A percentile compares a stretch with the other conserved stretches of the same genome.
These are phyloP conservation scores for Amblyornis subalaris DNA, from an alignment of 2,113 vertebrate genomes.

Conservation along the genomic window DNA sequence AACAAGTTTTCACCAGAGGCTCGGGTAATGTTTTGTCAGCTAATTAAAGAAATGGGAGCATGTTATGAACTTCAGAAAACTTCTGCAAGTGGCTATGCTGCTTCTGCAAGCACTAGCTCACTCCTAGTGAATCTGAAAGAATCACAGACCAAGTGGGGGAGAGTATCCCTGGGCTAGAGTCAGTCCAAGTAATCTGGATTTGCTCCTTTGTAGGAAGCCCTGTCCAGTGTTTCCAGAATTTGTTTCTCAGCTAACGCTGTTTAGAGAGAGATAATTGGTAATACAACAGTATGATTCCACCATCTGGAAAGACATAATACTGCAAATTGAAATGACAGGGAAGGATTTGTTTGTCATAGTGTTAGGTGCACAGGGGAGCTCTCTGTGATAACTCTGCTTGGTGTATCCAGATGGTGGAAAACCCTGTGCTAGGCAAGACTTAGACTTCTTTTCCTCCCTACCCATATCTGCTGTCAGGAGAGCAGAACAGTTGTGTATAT, in stretches of 20 bases:
- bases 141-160: not conserved
- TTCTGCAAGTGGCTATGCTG: not conserved
- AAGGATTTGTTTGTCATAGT: not conserved
- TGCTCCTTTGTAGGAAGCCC: not conserved
- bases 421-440: not conserved
- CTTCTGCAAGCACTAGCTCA: not conserved
- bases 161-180: not conserved
- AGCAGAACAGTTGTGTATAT: not conserved
- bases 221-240: not conserved
- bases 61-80: not conserved
- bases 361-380: not conserved
- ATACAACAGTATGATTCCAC: not conserved
- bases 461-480: not conserved
- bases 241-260: not conserved
- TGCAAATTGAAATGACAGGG: not conserved
- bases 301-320: fast-evolving
- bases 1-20: not conserved
- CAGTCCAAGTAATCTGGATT: not conserved
- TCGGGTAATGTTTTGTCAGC: not conserved
- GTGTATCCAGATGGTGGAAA: not conserved
- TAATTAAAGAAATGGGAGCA: not conserved
- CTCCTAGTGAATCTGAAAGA: not conserved
- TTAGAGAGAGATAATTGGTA: not conserved
- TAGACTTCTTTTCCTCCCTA: not conserved
- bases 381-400: not conserved